phyloP scores from a whole-genome alignment of 1,140 invertebrate genomes.

The Euborellia annulipes region DNA sequence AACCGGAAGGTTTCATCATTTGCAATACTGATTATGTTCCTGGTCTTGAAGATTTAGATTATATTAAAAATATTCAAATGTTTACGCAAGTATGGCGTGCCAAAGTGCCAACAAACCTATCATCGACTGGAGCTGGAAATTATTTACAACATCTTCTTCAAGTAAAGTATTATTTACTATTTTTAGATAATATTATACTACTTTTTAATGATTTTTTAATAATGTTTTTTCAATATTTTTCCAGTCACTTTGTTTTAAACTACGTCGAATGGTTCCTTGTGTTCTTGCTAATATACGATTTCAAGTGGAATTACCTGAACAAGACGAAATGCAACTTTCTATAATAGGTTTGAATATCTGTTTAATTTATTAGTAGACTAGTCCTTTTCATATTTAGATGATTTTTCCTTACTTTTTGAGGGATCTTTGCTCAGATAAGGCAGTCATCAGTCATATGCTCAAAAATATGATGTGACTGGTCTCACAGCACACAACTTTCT shows the following conservation, averaged over 20 bases:
- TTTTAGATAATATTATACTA: too few species aligned
- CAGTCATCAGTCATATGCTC: too few species aligned
- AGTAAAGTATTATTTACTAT: too few species aligned
- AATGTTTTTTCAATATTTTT: too few species aligned
- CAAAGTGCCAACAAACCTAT: slow-evolving; percentile 38
- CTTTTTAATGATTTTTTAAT: too few species aligned
- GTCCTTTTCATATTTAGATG: not conserved
- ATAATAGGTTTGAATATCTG: slow-evolving; percentile 36
- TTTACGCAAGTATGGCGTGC: slow-evolving; percentile 70
- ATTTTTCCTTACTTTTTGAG: slow-evolving; percentile 5
- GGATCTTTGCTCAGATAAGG: not conserved
- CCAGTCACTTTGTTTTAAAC: slow-evolving; percentile 60
- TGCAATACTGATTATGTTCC: slow-evolving; percentile 72
- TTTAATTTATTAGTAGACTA: not conserved
- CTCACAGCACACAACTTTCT: too few species aligned
- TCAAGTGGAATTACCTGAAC: slow-evolving; percentile 62
- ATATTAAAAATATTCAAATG: slow-evolving; percentile 67
- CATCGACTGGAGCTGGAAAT: slow-evolving; percentile 8
- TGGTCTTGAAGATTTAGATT: slow-evolving; percentile 48
- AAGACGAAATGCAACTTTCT: slow-evolving; percentile 79
- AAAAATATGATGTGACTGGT: too few species aligned
- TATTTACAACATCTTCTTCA: slow-evolving; percentile 10
- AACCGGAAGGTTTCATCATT: slow-evolving; percentile 64
- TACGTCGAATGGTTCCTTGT: slow-evolving; percentile 68
- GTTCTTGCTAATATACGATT: slow-evolving; percentile 63